phyloP scores from a whole-genome alignment of 2,888 invertebrate species.

The Leptopilina myrica region DNA sequence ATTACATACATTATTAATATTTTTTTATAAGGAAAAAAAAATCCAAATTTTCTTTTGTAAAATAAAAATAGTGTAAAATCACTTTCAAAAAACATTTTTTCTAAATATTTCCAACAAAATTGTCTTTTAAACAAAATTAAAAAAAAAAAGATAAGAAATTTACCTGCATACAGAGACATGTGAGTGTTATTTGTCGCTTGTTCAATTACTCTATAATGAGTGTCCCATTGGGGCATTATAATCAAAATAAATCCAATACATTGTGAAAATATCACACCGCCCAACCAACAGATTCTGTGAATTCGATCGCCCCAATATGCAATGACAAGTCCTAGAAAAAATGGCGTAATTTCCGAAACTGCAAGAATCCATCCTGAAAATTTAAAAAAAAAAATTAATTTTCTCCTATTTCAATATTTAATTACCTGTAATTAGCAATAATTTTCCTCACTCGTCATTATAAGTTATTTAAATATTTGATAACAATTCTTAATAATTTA shows the following conservation, averaged over 20 bases:
- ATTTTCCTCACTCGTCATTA: no score
- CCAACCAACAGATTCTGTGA: conserved; percentile 81
- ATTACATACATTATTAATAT: no score
- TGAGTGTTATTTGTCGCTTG: conserved; percentile 65
- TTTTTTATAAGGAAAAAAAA: no score
- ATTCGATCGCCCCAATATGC: conserved; percentile 81
- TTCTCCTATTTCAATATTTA: not conserved
- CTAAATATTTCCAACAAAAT: not conserved
- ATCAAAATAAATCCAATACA: conserved; percentile 77
- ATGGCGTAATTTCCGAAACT: conserved; percentile 79
- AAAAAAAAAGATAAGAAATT: not conserved
- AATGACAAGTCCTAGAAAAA: conserved; percentile 78
- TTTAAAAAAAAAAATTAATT: conserved; percentile 16
- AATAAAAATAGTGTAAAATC: no score
- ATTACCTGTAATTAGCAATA: no score
- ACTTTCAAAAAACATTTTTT: not conserved
- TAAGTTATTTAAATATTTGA: no score
- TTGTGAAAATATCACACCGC: conserved; percentile 79
- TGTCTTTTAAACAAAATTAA: not conserved
- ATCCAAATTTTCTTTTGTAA: no score
- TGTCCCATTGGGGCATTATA: conserved; percentile 79
- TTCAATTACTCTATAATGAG: conserved; percentile 63
- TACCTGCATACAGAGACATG: conserved; percentile 69
- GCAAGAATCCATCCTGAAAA: conserved; percentile 80
- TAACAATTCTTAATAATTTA: no score